Evolutionary conservation across 2,797 vertebrate genomes (phyloP).

Genomic region (Gila robusta): DNA sequence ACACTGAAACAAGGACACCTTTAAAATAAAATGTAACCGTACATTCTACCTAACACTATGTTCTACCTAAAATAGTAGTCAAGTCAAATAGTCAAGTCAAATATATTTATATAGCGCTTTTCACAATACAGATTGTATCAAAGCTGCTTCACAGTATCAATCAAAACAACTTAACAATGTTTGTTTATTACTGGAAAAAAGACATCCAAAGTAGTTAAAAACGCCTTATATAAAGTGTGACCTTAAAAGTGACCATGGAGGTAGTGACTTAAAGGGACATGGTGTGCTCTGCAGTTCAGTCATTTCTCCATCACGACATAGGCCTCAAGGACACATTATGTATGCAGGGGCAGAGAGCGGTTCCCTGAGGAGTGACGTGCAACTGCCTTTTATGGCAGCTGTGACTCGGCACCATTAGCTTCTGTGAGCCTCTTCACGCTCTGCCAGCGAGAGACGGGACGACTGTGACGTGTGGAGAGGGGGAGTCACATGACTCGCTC

Average conservation of each 20-base stretch:
- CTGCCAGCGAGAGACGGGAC: background rate
- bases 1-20: background rate
- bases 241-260: background rate
- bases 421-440: conserved; percentile 10
- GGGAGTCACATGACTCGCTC: background rate
- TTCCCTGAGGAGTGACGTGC: conserved; percentile 25
- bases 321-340: conserved; percentile 39
- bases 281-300: background rate
- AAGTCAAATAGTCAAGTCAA: no score
- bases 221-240: background rate
- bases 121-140: no score
- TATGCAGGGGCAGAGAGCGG: background rate
- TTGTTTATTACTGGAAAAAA: no score
- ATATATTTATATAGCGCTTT: no score
- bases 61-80: background rate
- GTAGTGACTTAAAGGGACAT: background rate
- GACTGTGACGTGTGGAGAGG: background rate
- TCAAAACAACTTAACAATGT: no score
- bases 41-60: background rate
- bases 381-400: conserved; percentile 9
- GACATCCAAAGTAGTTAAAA: background rate
- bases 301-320: background rate
- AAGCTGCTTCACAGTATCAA: no score
- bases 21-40: background rate
- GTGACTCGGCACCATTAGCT: conserved; percentile 24